Conservation (phyloP, 2,888 invertebrate genomes). For the Carcina quercana region DNA sequence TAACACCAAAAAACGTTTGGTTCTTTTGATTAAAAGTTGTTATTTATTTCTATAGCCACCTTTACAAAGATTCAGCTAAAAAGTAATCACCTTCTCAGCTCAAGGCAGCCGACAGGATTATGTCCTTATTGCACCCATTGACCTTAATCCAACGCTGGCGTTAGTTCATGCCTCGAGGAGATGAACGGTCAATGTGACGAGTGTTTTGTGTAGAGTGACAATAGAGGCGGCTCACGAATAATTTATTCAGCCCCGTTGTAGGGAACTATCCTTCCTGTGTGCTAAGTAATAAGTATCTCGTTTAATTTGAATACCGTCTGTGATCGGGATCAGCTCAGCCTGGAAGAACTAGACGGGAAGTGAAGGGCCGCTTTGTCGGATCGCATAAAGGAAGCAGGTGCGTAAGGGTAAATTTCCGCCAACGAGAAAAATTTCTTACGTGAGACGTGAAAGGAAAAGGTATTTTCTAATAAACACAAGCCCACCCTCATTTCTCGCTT, state of each 20-base stretch:
- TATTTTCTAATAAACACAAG: slow-evolving; percentile 49
- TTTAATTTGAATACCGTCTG: slow-evolving; percentile 36
- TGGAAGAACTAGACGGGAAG: slow-evolving; percentile 25
- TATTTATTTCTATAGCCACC: no score
- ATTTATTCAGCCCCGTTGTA: slow-evolving; percentile 22
- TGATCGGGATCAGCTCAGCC: slow-evolving; percentile 25
- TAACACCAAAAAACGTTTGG: no score
- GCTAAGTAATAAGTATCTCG: slow-evolving; percentile 19
- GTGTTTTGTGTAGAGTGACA: slow-evolving; percentile 33
- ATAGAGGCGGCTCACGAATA: slow-evolving; percentile 28
- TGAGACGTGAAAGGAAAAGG: slow-evolving; percentile 40
- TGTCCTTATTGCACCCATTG: no score
- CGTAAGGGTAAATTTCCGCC: slow-evolving; percentile 39
- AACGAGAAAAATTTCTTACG: slow-evolving; percentile 40
- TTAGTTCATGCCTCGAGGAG: slow-evolving; percentile 34
- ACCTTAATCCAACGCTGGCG: no score
- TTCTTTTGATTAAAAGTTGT: no score
- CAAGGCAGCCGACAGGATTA: no score
- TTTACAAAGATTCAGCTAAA: no score
- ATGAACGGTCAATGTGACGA: slow-evolving; percentile 26
- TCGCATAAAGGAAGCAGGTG: slow-evolving; percentile 37
- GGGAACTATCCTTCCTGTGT: slow-evolving; percentile 18
- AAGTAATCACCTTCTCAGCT: no score
- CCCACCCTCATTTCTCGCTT: slow-evolving; percentile 21
- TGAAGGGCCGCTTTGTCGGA: slow-evolving; percentile 28